Evolutionary conservation across 2,797 vertebrate species (phyloP), one percentile per base, ranked within the genome.

Genomic region (Arrhamphus sclerolepis): DNA sequence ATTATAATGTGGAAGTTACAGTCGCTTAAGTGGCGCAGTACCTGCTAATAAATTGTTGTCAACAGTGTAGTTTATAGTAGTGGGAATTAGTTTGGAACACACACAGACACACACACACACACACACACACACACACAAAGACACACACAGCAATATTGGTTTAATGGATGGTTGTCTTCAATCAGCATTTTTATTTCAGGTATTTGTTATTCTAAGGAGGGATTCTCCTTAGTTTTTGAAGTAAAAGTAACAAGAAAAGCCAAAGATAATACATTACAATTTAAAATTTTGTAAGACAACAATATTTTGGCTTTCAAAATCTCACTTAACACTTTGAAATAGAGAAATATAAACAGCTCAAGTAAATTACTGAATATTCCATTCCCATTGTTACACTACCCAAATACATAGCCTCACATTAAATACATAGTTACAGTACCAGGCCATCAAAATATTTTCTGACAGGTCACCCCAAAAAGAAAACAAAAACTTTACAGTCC

Each of bases 351-450:
- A 73, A 85, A 86, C 75, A 88, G 73, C 78, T 86, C 84, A 86
- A 78, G 80, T 87, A 83, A 77, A 70, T 57, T 72, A 77, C 69
- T 81, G 46, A 77, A 84, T 82, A 56, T 72, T 69, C 84, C 66
- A 73, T 62, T 81, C 75, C 77, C 66, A 69, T 85, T 43, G 70
- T 68, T 74, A 77, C 58, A 70, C 66, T 75, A 58, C 75, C 34
- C 34, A 38, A 38, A 38, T 38, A 38, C 13, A 3, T 80, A 81
- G 78, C 86, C 81, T 77, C 71, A 84, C 56, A 84, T 87, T 88
- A 89, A 90, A 90, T 86, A 90, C 77, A 87, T 67, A 81, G 77
- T 80, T 88, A 91, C 91, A 87, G 77, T 87, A 85, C 82, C 87
- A 89, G 84, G 71, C 87, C 80, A 83, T 80, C 81, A 80, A 83